Evolutionary conservation across 2,888 invertebrate species (phyloP).

Genomic region (Trachelus troglodyta): DNA sequence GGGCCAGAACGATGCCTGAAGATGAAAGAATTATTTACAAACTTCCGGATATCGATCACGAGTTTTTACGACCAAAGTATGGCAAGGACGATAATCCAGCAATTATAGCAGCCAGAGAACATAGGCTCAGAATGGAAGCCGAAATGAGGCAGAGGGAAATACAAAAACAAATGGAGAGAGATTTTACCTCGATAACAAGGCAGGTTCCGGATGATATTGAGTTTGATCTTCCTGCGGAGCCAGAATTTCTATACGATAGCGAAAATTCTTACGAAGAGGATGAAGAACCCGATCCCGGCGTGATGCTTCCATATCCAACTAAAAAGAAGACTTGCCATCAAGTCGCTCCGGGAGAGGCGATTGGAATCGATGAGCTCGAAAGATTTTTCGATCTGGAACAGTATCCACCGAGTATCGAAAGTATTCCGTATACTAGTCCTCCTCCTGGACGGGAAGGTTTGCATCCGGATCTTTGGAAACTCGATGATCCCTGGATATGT

Average conservation of each 20-base stretch:
- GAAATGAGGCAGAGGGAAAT: slow-evolving; percentile 23
- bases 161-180: slow-evolving; percentile 27
- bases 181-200: slow-evolving; percentile 30
- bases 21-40: slow-evolving; percentile 8
- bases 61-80: slow-evolving; percentile 30
- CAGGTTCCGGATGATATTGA: slow-evolving; percentile 25
- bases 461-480: slow-evolving; percentile 49
- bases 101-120: slow-evolving; percentile 44
- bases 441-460: slow-evolving; percentile 43
- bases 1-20: slow-evolving; percentile 2
- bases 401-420: slow-evolving; percentile 33
- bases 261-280: slow-evolving; percentile 46
- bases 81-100: slow-evolving; percentile 41
- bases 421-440: slow-evolving; percentile 19
- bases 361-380: slow-evolving; percentile 44
- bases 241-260: slow-evolving; percentile 37
- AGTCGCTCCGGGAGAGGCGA: slow-evolving; percentile 17
- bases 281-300: slow-evolving; percentile 27
- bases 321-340: slow-evolving; percentile 31
- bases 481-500: slow-evolving; percentile 53
- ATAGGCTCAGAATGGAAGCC: slow-evolving; percentile 21
- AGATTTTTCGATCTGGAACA: slow-evolving; percentile 46
- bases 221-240: slow-evolving; percentile 37
- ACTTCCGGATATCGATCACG: slow-evolving; percentile 37
- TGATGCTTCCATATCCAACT: slow-evolving; percentile 31